These are phyloP conservation scores for Onychostoma macrolepis DNA, from an alignment of 2,113 vertebrate genomes.

Conservation along the genomic window DNA sequence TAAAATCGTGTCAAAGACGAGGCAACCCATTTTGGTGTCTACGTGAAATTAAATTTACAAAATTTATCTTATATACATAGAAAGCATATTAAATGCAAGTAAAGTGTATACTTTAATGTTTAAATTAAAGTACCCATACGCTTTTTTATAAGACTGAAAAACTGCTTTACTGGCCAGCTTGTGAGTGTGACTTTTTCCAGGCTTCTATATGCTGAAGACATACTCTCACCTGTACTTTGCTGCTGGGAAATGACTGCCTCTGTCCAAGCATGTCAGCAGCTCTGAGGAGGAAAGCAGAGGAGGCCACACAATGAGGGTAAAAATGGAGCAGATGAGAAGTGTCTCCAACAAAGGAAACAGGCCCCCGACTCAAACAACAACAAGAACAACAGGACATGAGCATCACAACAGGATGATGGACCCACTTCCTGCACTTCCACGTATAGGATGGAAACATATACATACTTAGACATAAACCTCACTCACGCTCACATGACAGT, in stretches of 20 bases:
- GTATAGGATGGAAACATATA: slow-evolving; percentile 2
- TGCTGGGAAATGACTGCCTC: slow-evolving; percentile 76
- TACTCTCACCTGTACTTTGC: slow-evolving; percentile 81
- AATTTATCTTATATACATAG: too few species aligned
- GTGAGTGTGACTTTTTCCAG: not conserved
- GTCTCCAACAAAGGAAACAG: slow-evolving; percentile 46
- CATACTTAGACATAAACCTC: slow-evolving; percentile 3
- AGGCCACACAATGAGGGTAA: slow-evolving; percentile 52
- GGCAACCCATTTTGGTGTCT: too few species aligned
- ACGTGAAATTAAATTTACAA: too few species aligned
- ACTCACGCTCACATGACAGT: slow-evolving; percentile 10
- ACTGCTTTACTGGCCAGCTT: not conserved
- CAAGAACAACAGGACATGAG: slow-evolving; percentile 49
- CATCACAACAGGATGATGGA: slow-evolving; percentile 59
- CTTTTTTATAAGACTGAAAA: not conserved
- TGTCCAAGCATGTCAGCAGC: slow-evolving; percentile 85
- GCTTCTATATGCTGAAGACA: not conserved
- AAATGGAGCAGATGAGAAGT: slow-evolving; percentile 25
- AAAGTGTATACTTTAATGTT: too few species aligned
- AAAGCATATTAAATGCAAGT: too few species aligned
- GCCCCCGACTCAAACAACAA: slow-evolving; percentile 31
- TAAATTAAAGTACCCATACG: too few species aligned
- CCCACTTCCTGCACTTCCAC: slow-evolving; percentile 49
- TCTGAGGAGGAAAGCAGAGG: slow-evolving; percentile 70
- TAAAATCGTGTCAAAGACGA: too few species aligned